A percentile compares a stretch with the other conserved stretches of the same genome.
These are phyloP conservation scores for Rotaria socialis DNA, from an alignment of 2,888 invertebrate genomes.

Conservation along the genomic window DNA sequence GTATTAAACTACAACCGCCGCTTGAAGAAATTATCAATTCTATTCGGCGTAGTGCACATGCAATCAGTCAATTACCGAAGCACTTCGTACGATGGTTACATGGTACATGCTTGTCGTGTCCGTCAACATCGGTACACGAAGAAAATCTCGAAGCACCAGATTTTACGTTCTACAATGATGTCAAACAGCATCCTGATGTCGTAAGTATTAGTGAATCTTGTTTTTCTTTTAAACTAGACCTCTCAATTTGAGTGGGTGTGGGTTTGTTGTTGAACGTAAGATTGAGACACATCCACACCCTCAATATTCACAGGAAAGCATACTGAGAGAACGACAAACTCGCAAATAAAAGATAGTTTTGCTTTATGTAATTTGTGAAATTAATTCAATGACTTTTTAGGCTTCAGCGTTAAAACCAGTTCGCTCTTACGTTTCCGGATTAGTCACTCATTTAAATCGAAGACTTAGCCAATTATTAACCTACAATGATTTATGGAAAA, in stretches of 20 bases:
- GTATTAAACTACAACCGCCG: slow-evolving; percentile 24
- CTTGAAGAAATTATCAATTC: slow-evolving; percentile 9
- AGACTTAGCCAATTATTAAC: background rate
- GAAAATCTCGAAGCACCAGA: background rate
- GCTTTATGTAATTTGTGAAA: too few relatives aligned
- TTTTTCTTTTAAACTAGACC: too few relatives aligned
- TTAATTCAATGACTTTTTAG: background rate
- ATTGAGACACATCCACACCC: too few relatives aligned
- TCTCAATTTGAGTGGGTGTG: too few relatives aligned
- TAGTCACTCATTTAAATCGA: background rate
- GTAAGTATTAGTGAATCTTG: background rate
- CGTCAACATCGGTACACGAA: background rate
- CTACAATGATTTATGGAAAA: slow-evolving; percentile 17
- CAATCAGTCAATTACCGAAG: background rate
- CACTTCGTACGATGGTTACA: background rate
- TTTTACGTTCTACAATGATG: slow-evolving; percentile 17
- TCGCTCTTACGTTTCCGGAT: background rate
- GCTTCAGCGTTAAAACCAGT: background rate
- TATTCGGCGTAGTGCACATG: slow-evolving; percentile 26
- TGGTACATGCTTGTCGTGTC: background rate
- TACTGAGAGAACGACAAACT: too few relatives aligned
- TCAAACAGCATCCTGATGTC: slow-evolving; percentile 16
- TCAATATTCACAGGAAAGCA: too few relatives aligned
- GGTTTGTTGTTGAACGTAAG: too few relatives aligned
- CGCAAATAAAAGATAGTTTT: too few relatives aligned